Percentiles rank a stretch among this genome's conserved stretches.
These are phyloP conservation scores for Parazoanthus swiftii DNA, from an alignment of 92 coral and sea anemone species.

Conservation along the genomic window DNA sequence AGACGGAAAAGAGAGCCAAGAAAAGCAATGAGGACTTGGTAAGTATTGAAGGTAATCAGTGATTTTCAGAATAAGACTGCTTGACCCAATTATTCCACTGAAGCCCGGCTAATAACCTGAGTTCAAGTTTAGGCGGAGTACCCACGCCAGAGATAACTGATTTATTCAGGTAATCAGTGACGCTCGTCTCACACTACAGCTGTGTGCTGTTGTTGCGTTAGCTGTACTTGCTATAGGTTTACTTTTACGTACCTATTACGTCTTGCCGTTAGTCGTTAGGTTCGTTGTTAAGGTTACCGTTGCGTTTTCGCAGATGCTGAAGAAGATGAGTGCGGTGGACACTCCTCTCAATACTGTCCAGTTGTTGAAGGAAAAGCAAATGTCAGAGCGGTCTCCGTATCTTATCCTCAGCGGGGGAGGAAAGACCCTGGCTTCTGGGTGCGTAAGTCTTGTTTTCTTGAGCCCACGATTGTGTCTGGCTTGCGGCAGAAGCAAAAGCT, in stretches of 20 bases:
- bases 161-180: background rate
- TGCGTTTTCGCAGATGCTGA: conserved; percentile 69
- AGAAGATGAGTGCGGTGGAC: conserved; percentile 96
- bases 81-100: background rate
- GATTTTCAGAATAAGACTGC: background rate
- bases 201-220: background rate
- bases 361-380: conserved; percentile 89
- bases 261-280: too few species aligned
- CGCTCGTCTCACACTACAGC: background rate
- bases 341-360: conserved; percentile 96
- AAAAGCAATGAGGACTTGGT: conserved; percentile 87
- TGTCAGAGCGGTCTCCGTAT: conserved; percentile 87
- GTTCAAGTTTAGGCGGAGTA: background rate
- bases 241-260: too few species aligned
- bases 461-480: background rate
- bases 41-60: conserved; percentile 29
- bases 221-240: too few species aligned
- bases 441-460: conserved; percentile 20
- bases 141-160: background rate
- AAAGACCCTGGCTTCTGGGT: conserved; percentile 93
- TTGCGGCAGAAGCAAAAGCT: background rate
- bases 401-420: conserved; percentile 97
- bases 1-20: conserved; percentile 90
- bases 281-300: background rate
- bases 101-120: background rate